phyloP scores from a whole-genome alignment of 2,888 invertebrate genomes.

The Caenorhabditis doughertyi region DNA sequence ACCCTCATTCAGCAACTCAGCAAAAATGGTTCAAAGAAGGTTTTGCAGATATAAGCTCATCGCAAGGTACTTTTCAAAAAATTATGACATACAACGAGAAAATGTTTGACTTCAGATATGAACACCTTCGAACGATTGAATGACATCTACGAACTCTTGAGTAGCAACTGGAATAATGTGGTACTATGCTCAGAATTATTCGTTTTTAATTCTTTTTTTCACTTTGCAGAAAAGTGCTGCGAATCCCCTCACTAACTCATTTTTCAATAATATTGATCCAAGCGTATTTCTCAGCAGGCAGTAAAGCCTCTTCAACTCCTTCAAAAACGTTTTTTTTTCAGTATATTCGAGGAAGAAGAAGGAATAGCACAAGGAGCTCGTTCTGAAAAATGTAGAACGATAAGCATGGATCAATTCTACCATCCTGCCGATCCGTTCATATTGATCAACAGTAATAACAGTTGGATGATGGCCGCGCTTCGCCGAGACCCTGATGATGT shows the following conservation, averaged over 20 bases:
- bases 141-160: slow-evolving; percentile 7
- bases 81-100: no score
- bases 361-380: not conserved
- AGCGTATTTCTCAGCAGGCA: not conserved
- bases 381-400: not conserved
- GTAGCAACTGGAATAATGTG: slow-evolving; percentile 3
- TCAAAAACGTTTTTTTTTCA: not conserved
- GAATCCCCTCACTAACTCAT: slow-evolving; percentile 5
- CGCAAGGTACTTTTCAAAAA: not conserved
- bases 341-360: not conserved
- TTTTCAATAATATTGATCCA: not conserved
- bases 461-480: not conserved
- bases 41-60: slow-evolving; percentile 11
- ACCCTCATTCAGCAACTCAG: slow-evolving; percentile 8
- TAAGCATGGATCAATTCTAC: slow-evolving; percentile 14
- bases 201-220: not conserved
- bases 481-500: not conserved
- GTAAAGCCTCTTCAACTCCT: not conserved
- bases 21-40: slow-evolving; percentile 29
- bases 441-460: not conserved
- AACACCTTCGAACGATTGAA: slow-evolving; percentile 7
- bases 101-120: slow-evolving; percentile 42
- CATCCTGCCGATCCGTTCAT: slow-evolving; percentile 33
- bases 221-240: slow-evolving; percentile 34
- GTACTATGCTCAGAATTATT: not conserved